Evolutionary conservation across 2,888 invertebrate genomes (phyloP).

Genomic region (Acleris laterana): DNA sequence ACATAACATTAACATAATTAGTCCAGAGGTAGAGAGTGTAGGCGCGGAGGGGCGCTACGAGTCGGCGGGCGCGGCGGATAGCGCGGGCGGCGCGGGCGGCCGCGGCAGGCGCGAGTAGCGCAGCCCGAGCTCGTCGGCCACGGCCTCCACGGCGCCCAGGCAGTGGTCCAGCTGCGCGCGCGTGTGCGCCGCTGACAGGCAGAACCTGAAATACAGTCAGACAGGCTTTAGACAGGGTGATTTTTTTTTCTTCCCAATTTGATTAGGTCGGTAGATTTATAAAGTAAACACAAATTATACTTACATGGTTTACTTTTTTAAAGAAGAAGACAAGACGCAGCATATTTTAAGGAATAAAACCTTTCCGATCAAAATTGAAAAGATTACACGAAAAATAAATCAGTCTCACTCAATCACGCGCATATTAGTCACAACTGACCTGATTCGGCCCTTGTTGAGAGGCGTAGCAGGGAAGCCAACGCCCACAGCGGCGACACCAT

Average conservation of each 20-base stretch:
- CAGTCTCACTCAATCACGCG: too few species aligned
- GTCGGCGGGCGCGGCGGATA: constrained; percentile 12
- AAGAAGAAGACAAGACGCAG: too few species aligned
- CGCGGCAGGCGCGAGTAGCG: constrained; percentile 88
- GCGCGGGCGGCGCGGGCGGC: constrained; percentile 31
- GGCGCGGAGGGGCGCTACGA: background rate
- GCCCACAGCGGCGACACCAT: constrained; percentile 95
- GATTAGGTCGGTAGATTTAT: too few species aligned
- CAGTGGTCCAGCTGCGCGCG: constrained; percentile 94
- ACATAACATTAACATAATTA: constrained; percentile 16
- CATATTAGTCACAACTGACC: too few species aligned
- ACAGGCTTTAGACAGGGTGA: background rate
- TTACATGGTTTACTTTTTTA: too few species aligned
- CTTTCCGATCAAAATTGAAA: too few species aligned
- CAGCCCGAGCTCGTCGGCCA: constrained; percentile 89
- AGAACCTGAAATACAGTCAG: constrained; percentile 87
- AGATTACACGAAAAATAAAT: too few species aligned
- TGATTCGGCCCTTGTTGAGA: constrained; percentile 91
- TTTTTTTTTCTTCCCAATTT: too few species aligned
- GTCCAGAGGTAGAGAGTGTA: background rate
- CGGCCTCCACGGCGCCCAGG: constrained; percentile 85
- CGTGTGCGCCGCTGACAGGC: constrained; percentile 97
- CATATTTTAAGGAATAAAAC: too few species aligned
- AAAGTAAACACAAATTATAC: too few species aligned
- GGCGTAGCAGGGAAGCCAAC: constrained; percentile 99